Evolutionary conservation across 2,888 invertebrate species (phyloP), one percentile per base, ranked within the genome.

Genomic region (Pterostichus niger): DNA sequence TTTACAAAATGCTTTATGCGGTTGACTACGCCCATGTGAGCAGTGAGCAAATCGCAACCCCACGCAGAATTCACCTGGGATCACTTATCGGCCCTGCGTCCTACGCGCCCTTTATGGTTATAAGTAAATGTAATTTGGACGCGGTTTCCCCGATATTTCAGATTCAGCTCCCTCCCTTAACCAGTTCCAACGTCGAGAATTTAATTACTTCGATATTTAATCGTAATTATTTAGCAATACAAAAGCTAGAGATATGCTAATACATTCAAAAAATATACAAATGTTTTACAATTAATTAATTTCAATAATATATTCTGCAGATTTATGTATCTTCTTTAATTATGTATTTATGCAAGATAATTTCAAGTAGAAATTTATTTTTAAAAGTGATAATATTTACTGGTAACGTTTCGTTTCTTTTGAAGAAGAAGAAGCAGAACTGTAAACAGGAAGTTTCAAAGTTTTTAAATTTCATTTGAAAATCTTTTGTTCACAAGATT

Each of bases 401-500:
- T 71, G 68, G 44, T 71, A n/a, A 35, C 64, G 11, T 64, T 61
- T 61, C 35, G n/a, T 61, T 9, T n/a, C 35, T 33, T 61, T 35
- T 24, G 54, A 6, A 17, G 24, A 6, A 24, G 13, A 13, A 6
- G 35, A n/a, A 35, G 35, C 35, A 64, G 35, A 40, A 15, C 40
- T 44, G 64, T 40, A 64, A 64, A 64, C 64, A 64, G 64, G 33
- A 71, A 71, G 44, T 71, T 71, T 44, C 13, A 7, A 71, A 71
- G 44, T 71, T 71, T 71, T 64, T 71, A 44, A 71, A 71, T 44
- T 71, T 44, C 68, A 71, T 71, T 71, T 71, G 44, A 44, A 71
- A 44, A 71, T 71, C 68, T 71, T 71, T 71, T 40, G 40, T 71
- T 71, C 24, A 33, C 11, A 46, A 44, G 17, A 44, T 11, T 71